Percentiles rank a stretch among this genome's conserved stretches.
These are phyloP conservation scores for Pseudopipra pipra DNA, from an alignment of 2,113 vertebrate species.

Conservation along the genomic window DNA sequence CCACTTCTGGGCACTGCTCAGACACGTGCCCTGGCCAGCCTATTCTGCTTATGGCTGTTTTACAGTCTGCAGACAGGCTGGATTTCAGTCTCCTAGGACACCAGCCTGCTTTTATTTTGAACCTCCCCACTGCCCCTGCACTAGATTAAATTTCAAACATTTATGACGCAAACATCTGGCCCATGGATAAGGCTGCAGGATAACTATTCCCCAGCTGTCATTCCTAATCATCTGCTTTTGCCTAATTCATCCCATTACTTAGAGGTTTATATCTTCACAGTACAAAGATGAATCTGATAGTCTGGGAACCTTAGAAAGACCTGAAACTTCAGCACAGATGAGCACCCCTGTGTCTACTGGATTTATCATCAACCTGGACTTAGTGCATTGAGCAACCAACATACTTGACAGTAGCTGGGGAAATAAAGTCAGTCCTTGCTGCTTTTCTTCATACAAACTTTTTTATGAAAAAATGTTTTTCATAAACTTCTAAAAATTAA, in stretches of 20 bases:
- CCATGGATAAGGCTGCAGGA: not conserved
- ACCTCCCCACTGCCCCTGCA: not conserved
- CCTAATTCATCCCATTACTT: not conserved
- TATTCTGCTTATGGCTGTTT: not conserved
- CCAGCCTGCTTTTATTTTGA: not conserved
- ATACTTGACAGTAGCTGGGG: not conserved
- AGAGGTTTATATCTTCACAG: not conserved
- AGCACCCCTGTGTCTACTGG: fast-evolving
- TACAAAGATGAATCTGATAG: not conserved
- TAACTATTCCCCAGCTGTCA: not conserved
- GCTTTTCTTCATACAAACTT: not conserved
- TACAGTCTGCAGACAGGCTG: not conserved
- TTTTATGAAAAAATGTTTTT: not conserved
- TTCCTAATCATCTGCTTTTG: not conserved
- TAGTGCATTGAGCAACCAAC: not conserved
- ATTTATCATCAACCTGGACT: not conserved
- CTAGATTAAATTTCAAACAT: not conserved
- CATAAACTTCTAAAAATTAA: not conserved
- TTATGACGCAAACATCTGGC: not conserved
- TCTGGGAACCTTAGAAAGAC: not conserved
- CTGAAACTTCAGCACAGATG: not conserved
- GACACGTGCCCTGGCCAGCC: not conserved
- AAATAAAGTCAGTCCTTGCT: not conserved
- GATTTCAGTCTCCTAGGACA: not conserved
- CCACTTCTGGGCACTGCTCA: not conserved